Base-by-base conservation (phyloP, 2,113 vertebrate species). In the Reinhardtius hippoglossoides region DNA sequence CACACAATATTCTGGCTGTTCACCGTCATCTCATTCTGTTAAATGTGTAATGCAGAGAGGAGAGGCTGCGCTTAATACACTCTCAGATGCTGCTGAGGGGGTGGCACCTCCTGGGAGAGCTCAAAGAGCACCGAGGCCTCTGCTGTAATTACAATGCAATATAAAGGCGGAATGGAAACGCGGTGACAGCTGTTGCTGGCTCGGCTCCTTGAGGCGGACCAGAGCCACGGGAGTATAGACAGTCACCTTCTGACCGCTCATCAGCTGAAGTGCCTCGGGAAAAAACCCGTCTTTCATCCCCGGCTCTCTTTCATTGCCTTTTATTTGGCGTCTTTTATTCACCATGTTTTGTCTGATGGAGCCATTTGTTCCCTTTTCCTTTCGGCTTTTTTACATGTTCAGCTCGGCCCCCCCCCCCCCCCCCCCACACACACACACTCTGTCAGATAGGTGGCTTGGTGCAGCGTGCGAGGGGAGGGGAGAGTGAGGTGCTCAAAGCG, bases 91-190 rank as follows among this genome's bases (percentile, higher is more conserved):
- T 63, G 84, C 58, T 56, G 77, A 85, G 81, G 85, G 79, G 88
- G 72, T 61, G 79, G 75, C 72, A 64, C 64, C 87, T 88, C 87
- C 75, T 67, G 83, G 86, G 87, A 87, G 76, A 70, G 74, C 82
- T 88, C 78, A 84, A 75, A 85, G 80, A 87, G 65, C 61, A 21
- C 63, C 0, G 67, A 82, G 80, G 81, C 80, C 81, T 80, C 81
- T 40, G 81, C 81, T 88, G 83, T 90, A 91, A 93, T 91, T 90
- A 91, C 84, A 80, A 55, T 60, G 78, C 71, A 67, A 78, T 84
- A 80, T 69, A 72, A 82, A 84, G 80, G 71, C 57, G 44, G 75
- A 84, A 84, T 87, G 68, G 87, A 86, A 85, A 78, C n/a, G n/a
- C 70, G 12, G 54, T 57, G 72, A 90, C 79, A 86, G 88, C 84